phyloP scores from a whole-genome alignment of 2,888 invertebrate genomes.

The Epinotia brunnichana region DNA sequence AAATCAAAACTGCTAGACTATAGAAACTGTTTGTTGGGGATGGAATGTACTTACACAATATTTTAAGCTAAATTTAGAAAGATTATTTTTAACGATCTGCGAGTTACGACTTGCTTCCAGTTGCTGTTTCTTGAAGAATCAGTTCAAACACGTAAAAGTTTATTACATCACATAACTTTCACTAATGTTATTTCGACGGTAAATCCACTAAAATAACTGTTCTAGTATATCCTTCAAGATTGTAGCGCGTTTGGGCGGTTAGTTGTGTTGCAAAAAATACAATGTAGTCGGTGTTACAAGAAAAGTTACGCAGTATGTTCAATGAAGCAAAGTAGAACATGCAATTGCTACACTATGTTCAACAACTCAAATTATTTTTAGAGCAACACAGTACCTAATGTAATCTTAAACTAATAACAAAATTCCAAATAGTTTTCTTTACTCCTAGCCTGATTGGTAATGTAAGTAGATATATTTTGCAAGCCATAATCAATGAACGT shows the following conservation, averaged over 20 bases:
- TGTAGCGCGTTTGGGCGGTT: neutral
- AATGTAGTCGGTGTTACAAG: conserved; percentile 30
- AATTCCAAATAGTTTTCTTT: neutral
- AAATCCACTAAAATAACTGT: conserved; percentile 35
- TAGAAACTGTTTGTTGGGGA: neutral
- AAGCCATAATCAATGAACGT: neutral
- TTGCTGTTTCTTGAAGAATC: conserved; percentile 50
- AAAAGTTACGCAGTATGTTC: conserved; percentile 39
- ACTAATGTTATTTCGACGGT: conserved; percentile 53
- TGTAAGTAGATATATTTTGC: neutral
- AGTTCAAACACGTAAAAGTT: conserved; percentile 57
- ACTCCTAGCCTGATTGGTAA: neutral
- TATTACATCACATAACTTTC: conserved; percentile 61
- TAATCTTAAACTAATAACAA: neutral
- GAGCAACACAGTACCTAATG: neutral
- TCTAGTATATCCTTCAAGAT: conserved; percentile 20
- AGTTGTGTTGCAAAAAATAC: conserved; percentile 30
- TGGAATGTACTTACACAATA: neutral
- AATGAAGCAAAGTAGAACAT: conserved; percentile 40
- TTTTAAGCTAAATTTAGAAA: conserved; percentile 16
- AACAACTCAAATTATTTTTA: conserved; percentile 11
- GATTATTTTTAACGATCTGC: conserved; percentile 50
- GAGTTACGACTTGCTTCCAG: conserved; percentile 50
- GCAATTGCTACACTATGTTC: conserved; percentile 34
- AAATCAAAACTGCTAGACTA: neutral